Conservation (phyloP, 2,888 invertebrate genomes). For the Trachelus iudaicus region DNA sequence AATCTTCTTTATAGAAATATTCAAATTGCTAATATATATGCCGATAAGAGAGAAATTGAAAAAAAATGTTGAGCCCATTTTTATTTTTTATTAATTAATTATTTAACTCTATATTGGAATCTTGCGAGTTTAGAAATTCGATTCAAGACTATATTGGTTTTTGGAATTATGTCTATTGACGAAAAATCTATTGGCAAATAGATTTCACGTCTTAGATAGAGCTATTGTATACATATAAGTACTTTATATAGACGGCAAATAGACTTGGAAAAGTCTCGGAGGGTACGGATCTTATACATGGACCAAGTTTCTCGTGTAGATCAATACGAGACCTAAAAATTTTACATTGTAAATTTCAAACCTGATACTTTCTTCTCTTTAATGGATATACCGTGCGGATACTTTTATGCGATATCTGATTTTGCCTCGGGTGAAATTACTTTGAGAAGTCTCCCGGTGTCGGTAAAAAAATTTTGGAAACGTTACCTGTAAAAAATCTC, state of each 20-base stretch:
- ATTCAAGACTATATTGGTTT: not conserved
- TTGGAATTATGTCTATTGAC: not conserved
- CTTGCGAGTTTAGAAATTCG: not conserved
- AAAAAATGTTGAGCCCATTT: not conserved
- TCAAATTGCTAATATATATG: too few species aligned
- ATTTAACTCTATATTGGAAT: not conserved
- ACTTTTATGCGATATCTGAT: not conserved
- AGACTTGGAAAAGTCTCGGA: not conserved
- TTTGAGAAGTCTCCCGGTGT: not conserved
- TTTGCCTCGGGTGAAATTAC: not conserved
- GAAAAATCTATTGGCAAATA: not conserved
- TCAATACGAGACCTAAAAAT: not conserved
- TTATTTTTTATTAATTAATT: not conserved
- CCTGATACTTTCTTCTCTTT: too few species aligned
- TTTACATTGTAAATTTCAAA: not conserved
- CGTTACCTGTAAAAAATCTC: conserved; percentile 91
- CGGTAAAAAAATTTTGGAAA: not conserved
- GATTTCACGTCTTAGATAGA: not conserved
- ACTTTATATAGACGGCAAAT: too few species aligned
- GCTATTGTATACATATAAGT: not conserved
- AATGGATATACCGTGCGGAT: not conserved
- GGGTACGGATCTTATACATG: not conserved
- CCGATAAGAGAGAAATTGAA: too few species aligned
- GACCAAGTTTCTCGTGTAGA: not conserved
- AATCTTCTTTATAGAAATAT: too few species aligned